Base-by-base conservation (phyloP, 2,113 vertebrate species). In the Paramisgurnus dabryanus region DNA sequence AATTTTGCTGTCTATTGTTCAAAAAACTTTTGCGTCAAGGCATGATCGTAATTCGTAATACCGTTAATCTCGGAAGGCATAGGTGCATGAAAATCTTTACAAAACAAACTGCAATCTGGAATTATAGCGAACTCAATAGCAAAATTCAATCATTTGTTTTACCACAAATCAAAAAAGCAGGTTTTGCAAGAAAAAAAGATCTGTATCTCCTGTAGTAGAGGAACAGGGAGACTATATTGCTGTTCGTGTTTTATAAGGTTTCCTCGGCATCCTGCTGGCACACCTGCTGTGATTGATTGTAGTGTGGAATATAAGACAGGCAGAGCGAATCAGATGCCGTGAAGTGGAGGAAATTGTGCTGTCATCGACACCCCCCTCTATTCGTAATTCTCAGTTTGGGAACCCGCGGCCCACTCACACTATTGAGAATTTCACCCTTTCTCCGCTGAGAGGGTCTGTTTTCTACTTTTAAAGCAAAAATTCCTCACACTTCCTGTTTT, bases 231-330 rank as follows among this genome's bases (percentile, higher is more conserved):
- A 17, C 55, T 58, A 4, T 15, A 55, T 71, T 39, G 11, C 13
- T 55, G 3, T 50, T 49, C 49, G 10, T 27, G 17, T 58, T 17
- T 71, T 71, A 71, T 61, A 43, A 61, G 15, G 10, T 11, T 27
- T 13, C 27, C 66, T 53, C 43, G 60, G 40, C 17, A 34, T 13
- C 41, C 27, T 45, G 69, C 70, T 49, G 22, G 47, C 66, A 13
- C 63, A 79, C 76, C 68, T 79, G 68, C 74, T 73, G 27, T 72
- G 76, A 79, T 72, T 74, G 70, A 75, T 60, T 68, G 64, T 43
- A 68, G 43, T 53, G 34, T 69, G 50, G 67, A 18, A 55, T 55
- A 70, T 34, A 10, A 55, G 47, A 45, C 6, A 45, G 41, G 73
- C 45, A 65, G n/a, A 55, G 74, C 41, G 10, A 70, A 64, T 65